Evolutionary conservation across 2,888 invertebrate genomes (phyloP).

Genomic region (Cosmia pyralina): DNA sequence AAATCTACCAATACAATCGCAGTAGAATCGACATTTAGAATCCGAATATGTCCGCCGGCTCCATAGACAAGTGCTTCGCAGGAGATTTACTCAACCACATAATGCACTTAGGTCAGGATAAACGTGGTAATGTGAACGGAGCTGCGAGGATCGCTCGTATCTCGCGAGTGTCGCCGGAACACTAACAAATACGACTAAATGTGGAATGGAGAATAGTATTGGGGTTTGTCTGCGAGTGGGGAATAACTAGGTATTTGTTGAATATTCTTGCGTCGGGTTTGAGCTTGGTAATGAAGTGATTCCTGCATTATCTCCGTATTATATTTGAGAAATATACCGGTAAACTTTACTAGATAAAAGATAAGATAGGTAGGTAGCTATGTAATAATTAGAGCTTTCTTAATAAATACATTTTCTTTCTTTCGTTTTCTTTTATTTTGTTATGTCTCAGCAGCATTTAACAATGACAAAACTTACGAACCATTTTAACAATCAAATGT

Average conservation of each 20-base stretch:
- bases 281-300: background rate
- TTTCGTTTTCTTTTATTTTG: too few relatives aligned
- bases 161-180: conserved; percentile 46
- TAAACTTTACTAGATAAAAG: too few relatives aligned
- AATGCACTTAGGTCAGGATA: conserved; percentile 77
- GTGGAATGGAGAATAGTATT: conserved; percentile 23
- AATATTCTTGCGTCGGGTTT: background rate
- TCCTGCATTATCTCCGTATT: too few relatives aligned
- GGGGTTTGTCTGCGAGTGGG: background rate
- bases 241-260: background rate
- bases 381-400: background rate
- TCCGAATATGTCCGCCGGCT: conserved; percentile 61
- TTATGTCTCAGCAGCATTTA: background rate
- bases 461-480: background rate
- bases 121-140: conserved; percentile 71
- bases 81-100: conserved; percentile 76
- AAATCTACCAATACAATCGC: conserved; percentile 11
- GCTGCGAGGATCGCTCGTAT: conserved; percentile 54
- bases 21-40: conserved; percentile 29
- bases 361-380: too few relatives aligned
- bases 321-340: too few relatives aligned
- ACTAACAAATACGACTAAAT: conserved; percentile 37
- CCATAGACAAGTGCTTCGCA: conserved; percentile 70
- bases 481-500: background rate
- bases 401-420: too few relatives aligned